Percentiles rank a stretch among this genome's conserved stretches.
Evolutionary conservation across 2,113 vertebrate genomes (phyloP).

Genomic region (Laticauda colubrina): DNA sequence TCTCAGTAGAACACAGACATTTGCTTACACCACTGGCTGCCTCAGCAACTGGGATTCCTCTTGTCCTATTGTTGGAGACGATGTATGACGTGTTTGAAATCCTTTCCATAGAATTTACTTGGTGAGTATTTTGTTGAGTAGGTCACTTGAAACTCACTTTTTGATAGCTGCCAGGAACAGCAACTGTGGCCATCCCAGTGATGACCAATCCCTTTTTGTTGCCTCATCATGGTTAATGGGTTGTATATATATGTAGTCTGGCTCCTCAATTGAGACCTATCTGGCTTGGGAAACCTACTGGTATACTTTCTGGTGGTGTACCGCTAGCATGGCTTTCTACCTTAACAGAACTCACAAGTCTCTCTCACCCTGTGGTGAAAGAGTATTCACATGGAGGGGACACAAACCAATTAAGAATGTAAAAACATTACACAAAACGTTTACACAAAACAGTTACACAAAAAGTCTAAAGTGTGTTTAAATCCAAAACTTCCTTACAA

Average conservation of each 20-base stretch:
- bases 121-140: no score
- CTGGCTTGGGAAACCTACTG: not conserved
- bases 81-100: not conserved
- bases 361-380: no score
- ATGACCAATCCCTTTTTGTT: not conserved
- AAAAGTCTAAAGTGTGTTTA: not conserved
- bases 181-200: no score
- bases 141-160: not conserved
- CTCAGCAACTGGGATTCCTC: not conserved
- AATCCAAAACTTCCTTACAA: not conserved
- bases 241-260: not conserved
- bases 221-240: not conserved
- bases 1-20: not conserved
- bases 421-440: not conserved
- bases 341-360: not conserved
- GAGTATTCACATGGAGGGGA: no score
- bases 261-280: not conserved
- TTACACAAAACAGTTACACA: not conserved
- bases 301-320: no score
- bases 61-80: not conserved
- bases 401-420: no score
- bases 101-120: not conserved
- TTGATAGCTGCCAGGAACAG: no score
- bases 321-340: not conserved
- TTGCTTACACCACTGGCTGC: not conserved